Evolutionary conservation across 2,888 invertebrate genomes (phyloP), one percentile per base, ranked within the genome.

Genomic region (Idaea biselata): DNA sequence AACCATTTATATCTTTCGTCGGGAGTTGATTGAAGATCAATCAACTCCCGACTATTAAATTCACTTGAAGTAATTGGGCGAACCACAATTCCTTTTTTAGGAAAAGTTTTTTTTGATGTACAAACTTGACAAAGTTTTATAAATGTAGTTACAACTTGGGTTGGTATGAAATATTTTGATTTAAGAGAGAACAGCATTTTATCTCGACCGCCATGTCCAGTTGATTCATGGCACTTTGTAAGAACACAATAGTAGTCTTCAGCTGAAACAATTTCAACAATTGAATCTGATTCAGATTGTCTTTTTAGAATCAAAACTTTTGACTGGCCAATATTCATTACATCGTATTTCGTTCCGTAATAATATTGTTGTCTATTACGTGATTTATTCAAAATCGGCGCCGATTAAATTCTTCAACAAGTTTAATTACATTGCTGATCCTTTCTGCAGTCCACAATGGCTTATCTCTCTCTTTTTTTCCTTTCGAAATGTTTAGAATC

Each of bases 1-100:
- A 82, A 56, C 74, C 76, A 82, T 68, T 78, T 80, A 62, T 74
- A 82, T 32, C 78, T 74, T 14, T 68, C 66, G 67, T 78, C 78
- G 58, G 76, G 72, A 58, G 33, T 33, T 33, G 33, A 33, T 33
- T 33, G 33, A 33, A 33, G 33, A 33, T 33, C 33, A 33, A 33
- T 68, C 14, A 82, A 60, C 66, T 81, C 76, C 18, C 75, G 16
- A 71, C 69, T n/a, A 78, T 70, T 18, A 33, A 33, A 33, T 33
- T 33, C 33, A 33, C 33, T 33, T 33, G 33, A 33, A 33, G 33
- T 33, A 33, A 33, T 33, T 33, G 33, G 33, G 33, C 33, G 33
- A 33, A 33, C 33, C 33, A 33, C 33, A 33, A 77, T 72, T 6
- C 73, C 73, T 54, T 56, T 72, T 66, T 69, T 73, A 0, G 70